Conservation (phyloP, 1,140 invertebrate species). For the Diabrotica virgifera region DNA sequence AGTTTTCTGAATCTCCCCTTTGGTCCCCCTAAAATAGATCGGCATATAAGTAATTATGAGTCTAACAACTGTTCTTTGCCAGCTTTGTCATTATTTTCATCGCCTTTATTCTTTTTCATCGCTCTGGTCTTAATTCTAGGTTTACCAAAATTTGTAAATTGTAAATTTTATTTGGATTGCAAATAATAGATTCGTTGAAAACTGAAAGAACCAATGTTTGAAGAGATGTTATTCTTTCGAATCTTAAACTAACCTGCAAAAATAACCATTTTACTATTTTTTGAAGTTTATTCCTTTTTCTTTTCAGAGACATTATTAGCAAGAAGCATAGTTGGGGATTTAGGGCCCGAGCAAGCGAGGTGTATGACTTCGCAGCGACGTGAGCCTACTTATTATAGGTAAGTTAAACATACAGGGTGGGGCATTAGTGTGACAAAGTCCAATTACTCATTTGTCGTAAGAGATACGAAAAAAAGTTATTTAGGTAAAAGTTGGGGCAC, state of each 20-base stretch:
- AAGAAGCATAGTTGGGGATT: conserved; percentile 52
- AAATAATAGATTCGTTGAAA: too few species aligned
- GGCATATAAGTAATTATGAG: too few species aligned
- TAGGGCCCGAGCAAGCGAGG: conserved; percentile 57
- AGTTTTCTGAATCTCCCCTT: too few species aligned
- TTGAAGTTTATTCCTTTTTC: conserved; percentile 7
- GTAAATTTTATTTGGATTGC: background rate
- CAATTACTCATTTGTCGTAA: too few species aligned
- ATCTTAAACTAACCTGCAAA: background rate
- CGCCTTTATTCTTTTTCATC: too few species aligned
- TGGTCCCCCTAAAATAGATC: too few species aligned
- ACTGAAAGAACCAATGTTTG: background rate
- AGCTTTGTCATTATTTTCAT: too few species aligned
- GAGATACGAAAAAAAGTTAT: too few species aligned
- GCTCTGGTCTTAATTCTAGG: too few species aligned
- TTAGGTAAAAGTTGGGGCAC: too few species aligned
- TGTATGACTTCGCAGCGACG: conserved; percentile 55
- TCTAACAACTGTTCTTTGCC: too few species aligned
- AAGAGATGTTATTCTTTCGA: background rate
- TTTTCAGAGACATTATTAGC: conserved; percentile 49
- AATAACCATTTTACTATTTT: conserved; percentile 7
- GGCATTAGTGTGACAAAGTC: too few species aligned
- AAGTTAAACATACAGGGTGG: conserved; percentile 9
- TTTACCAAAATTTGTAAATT: conserved; percentile 4
- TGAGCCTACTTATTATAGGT: conserved; percentile 48